These are phyloP conservation scores for Melanaphis sacchari DNA, from an alignment of 1,140 invertebrate genomes.

Conservation along the genomic window DNA sequence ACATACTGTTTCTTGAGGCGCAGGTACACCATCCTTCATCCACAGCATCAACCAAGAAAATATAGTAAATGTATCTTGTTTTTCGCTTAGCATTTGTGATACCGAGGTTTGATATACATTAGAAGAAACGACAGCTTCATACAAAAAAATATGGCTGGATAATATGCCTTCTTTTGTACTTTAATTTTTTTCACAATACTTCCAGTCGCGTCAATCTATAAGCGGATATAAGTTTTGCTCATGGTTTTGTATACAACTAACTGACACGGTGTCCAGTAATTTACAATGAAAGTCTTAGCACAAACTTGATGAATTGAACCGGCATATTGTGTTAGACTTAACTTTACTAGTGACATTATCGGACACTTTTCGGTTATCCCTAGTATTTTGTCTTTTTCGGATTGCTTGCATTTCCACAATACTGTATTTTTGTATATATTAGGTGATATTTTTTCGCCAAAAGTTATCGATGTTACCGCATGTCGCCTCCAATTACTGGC, in stretches of 20 bases:
- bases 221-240: no score
- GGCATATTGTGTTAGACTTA: background rate
- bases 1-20: no score
- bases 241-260: background rate
- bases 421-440: background rate
- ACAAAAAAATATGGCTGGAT: no score
- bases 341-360: background rate
- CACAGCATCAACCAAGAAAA: no score
- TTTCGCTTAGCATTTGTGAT: no score
- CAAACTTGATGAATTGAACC: background rate
- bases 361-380: background rate
- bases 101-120: no score
- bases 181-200: no score
- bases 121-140: no score
- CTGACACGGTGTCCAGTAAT: slow-evolving; percentile 12
- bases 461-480: background rate
- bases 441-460: background rate
- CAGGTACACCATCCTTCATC: no score
- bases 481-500: background rate
- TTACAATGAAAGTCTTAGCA: background rate
- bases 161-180: no score
- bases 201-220: no score
- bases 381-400: background rate
- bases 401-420: slow-evolving; percentile 12
- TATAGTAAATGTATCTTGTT: no score